Conservation (phyloP, 2,113 vertebrate genomes). For the Microcebus ravelobensis region DNA sequence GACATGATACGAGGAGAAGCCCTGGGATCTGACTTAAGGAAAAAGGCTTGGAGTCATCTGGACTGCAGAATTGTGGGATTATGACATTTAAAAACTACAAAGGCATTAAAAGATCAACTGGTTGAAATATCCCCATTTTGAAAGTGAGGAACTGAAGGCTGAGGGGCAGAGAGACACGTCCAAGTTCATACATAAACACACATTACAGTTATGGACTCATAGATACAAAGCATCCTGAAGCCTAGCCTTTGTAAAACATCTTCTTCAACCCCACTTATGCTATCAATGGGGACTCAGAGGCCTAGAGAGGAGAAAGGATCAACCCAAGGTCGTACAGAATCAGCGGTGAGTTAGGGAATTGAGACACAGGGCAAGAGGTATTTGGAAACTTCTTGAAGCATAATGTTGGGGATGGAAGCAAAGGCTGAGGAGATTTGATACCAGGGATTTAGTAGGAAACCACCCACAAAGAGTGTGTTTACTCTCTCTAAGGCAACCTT, state of each 20-base stretch:
- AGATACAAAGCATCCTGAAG: background rate
- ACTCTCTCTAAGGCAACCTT: background rate
- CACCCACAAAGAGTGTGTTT: background rate
- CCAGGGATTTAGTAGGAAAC: background rate
- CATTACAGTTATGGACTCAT: background rate
- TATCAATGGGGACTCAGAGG: background rate
- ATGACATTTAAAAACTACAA: background rate
- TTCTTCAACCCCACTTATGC: background rate
- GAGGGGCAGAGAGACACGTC: background rate
- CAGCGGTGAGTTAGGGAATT: background rate
- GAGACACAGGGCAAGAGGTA: background rate
- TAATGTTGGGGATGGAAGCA: background rate
- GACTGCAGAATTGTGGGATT: background rate
- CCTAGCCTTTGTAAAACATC: background rate
- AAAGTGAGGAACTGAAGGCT: background rate
- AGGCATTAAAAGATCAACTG: background rate
- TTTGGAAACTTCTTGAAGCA: slow-evolving; percentile 13
- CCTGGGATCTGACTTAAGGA: background rate
- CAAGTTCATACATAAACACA: background rate
- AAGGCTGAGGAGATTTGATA: background rate
- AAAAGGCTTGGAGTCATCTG: background rate
- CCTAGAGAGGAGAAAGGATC: background rate
- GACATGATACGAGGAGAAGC: background rate
- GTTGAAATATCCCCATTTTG: background rate
- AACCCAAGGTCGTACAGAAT: background rate